A percentile compares a stretch with the other conserved stretches of the same genome.
These are phyloP conservation scores for Prosopocoilus inquinatus DNA, from an alignment of 2,888 invertebrate species.

Conservation along the genomic window DNA sequence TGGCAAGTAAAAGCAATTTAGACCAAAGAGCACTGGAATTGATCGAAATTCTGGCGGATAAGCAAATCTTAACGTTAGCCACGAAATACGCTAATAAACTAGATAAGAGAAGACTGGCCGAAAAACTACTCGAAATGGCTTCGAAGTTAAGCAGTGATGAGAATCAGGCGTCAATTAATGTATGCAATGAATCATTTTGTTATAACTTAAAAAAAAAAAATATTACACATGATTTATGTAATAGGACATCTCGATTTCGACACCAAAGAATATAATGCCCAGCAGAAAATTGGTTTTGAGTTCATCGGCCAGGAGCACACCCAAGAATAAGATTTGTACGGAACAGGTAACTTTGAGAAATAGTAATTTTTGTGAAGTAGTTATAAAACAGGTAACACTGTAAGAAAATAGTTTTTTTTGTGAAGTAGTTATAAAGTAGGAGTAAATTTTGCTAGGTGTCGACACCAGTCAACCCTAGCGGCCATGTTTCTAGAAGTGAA, in stretches of 20 bases:
- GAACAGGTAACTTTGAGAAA: background rate
- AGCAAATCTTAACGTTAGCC: conserved; percentile 75
- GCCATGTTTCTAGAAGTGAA: too few relatives aligned
- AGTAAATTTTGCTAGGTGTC: too few relatives aligned
- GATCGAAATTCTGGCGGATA: conserved; percentile 75
- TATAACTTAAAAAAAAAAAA: background rate
- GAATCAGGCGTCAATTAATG: background rate
- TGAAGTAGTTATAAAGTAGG: background rate
- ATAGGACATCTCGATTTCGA: conserved; percentile 19
- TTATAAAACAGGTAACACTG: background rate
- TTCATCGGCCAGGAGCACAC: conserved; percentile 19
- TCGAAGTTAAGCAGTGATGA: conserved; percentile 31
- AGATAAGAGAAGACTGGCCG: conserved; percentile 74
- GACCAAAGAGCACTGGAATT: conserved; percentile 87
- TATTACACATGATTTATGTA: conserved; percentile 6
- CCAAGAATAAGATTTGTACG: conserved; percentile 10
- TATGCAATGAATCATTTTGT: background rate
- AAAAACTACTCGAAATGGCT: conserved; percentile 61
- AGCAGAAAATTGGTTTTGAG: conserved; percentile 28
- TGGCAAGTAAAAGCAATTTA: conserved; percentile 79
- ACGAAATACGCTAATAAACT: conserved; percentile 85
- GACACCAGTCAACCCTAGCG: too few relatives aligned
- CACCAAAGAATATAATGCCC: conserved; percentile 26
- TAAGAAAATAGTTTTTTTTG: too few relatives aligned
- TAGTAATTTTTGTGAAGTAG: background rate